Evolutionary conservation across 2,888 invertebrate species (phyloP).

Genomic region (Andrena marginata): DNA sequence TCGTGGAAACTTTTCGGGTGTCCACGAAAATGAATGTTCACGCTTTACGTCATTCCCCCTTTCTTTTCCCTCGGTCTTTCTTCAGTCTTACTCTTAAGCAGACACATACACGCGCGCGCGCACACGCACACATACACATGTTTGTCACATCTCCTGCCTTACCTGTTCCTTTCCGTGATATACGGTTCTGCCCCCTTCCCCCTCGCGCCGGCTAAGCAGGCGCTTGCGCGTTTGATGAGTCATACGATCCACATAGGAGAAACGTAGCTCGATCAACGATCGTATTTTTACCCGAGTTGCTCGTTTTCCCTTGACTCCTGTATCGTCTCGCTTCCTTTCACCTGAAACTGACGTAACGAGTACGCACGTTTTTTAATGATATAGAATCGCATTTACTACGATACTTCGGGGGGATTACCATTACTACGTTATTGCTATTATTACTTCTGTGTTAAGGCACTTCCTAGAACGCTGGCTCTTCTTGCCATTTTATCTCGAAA

Average conservation of each 20-base stretch:
- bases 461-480: background rate
- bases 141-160: conserved; percentile 2
- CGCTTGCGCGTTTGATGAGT: conserved; percentile 18
- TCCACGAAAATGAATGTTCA: conserved; percentile 7
- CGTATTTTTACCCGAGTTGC: conserved; percentile 22
- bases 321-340: conserved; percentile 37
- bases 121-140: background rate
- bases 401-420: conserved; percentile 6
- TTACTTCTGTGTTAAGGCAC: background rate
- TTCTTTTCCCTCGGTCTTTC: background rate
- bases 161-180: background rate
- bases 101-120: too few relatives aligned
- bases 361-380: conserved; percentile 16
- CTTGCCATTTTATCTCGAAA: background rate
- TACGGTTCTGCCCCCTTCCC: background rate
- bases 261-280: conserved; percentile 21
- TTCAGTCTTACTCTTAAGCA: background rate
- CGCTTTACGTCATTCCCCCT: conserved; percentile 1
- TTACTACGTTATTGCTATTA: background rate
- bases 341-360: conserved; percentile 39
- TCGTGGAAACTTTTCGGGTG: conserved; percentile 1
- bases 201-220: background rate
- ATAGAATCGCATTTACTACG: conserved; percentile 2
- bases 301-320: conserved; percentile 40
- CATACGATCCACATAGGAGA: background rate